Evolutionary conservation across 2,888 invertebrate genomes (phyloP).

Genomic region (Camponotus fellah): DNA sequence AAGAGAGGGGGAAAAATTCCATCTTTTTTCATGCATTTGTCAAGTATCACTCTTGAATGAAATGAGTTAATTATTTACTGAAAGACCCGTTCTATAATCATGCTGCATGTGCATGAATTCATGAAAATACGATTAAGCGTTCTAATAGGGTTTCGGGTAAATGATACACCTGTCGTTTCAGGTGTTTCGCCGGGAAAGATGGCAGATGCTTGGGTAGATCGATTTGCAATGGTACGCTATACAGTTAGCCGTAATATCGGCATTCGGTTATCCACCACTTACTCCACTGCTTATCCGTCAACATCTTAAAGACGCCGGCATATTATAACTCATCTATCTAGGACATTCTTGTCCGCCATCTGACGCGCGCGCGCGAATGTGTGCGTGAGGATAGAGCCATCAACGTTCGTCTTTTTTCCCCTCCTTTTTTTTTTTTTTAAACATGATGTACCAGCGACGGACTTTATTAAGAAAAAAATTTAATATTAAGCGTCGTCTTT

Average conservation of each 20-base stretch:
- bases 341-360: conserved; percentile 75
- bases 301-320: conserved; percentile 17
- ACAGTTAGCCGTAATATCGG: conserved; percentile 74
- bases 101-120: conserved; percentile 3
- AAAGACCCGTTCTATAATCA: background rate
- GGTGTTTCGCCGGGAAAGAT: conserved; percentile 36
- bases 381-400: conserved; percentile 30
- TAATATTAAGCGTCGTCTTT: conserved; percentile 44
- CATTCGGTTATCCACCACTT: conserved; percentile 69
- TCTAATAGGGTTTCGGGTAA: conserved; percentile 53
- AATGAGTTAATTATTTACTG: too few species aligned
- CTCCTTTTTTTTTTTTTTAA: background rate
- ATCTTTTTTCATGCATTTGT: too few species aligned
- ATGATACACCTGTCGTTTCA: conserved; percentile 54
- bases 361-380: conserved; percentile 52
- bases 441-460: conserved; percentile 23
- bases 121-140: conserved; percentile 40
- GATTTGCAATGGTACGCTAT: conserved; percentile 63
- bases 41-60: too few species aligned
- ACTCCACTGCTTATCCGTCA: conserved; percentile 59
- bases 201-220: conserved; percentile 63
- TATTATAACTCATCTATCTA: conserved; percentile 74
- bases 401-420: conserved; percentile 2
- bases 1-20: too few species aligned
- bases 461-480: conserved; percentile 28